Evolutionary conservation across 2,888 invertebrate genomes (phyloP).

Genomic region (Ditula angustiorana): DNA sequence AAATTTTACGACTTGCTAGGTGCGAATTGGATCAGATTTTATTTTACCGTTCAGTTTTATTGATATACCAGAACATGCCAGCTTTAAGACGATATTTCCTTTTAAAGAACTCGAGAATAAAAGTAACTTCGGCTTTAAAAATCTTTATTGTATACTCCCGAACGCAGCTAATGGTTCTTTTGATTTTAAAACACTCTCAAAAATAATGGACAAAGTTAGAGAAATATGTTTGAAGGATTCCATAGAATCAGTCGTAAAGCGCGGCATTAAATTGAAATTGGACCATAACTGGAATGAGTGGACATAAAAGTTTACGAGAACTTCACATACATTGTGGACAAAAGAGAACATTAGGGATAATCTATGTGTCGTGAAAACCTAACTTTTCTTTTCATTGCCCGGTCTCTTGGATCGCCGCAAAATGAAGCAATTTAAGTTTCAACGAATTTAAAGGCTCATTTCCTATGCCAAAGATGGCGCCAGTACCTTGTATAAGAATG

Average conservation of each 20-base stretch:
- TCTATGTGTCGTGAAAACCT: slow-evolving; percentile 70
- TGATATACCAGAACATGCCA: slow-evolving; percentile 16
- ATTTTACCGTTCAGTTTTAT: slow-evolving; percentile 24
- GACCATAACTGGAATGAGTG: slow-evolving; percentile 60
- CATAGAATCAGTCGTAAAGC: slow-evolving; percentile 46
- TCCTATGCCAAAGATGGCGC: slow-evolving; percentile 14
- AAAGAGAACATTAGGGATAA: slow-evolving; percentile 71
- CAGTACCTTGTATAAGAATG: no score
- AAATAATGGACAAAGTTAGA: slow-evolving; percentile 33
- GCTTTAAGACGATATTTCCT: background rate
- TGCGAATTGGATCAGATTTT: slow-evolving; percentile 33
- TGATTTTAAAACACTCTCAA: slow-evolving; percentile 16
- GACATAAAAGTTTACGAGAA: slow-evolving; percentile 74
- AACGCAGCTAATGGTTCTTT: background rate
- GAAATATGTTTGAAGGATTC: slow-evolving; percentile 25
- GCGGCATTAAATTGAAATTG: slow-evolving; percentile 62
- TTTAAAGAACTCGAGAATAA: background rate
- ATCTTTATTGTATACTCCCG: background rate
- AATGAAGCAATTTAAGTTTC: slow-evolving; percentile 61
- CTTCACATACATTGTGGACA: slow-evolving; percentile 75
- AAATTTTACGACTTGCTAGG: slow-evolving; percentile 52
- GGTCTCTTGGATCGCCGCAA: slow-evolving; percentile 54
- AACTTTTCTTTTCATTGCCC: slow-evolving; percentile 75
- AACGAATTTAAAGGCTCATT: slow-evolving; percentile 44
- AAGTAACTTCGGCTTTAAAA: background rate